Conservation (phyloP, 1,140 invertebrate species). For the Artemia franciscana region DNA sequence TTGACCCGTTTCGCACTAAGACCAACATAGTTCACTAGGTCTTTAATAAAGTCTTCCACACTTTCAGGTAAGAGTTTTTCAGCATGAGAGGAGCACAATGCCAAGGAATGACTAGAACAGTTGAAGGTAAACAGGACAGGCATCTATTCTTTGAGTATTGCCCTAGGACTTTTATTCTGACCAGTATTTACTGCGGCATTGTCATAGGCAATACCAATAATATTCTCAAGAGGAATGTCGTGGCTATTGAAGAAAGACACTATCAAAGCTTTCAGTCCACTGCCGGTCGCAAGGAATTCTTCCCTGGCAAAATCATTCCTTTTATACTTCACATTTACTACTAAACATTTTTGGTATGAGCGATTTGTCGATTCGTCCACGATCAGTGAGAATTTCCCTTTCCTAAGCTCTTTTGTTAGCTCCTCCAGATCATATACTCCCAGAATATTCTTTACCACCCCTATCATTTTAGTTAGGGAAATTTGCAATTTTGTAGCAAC, state of each 20-base stretch:
- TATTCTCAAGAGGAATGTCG: slow-evolving; percentile 10
- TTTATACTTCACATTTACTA: slow-evolving; percentile 7
- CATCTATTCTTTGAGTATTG: too few relatives aligned
- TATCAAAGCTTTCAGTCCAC: slow-evolving; percentile 9
- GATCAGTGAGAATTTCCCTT: slow-evolving; percentile 11
- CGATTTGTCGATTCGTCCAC: slow-evolving; percentile 10
- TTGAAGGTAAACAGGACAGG: too few relatives aligned
- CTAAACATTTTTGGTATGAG: slow-evolving; percentile 8
- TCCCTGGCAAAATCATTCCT: slow-evolving; percentile 6
- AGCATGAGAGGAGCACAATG: too few relatives aligned
- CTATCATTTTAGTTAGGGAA: slow-evolving; percentile 9
- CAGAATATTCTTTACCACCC: slow-evolving; percentile 7
- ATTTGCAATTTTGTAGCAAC: slow-evolving; percentile 8
- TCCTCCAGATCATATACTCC: slow-evolving; percentile 7
- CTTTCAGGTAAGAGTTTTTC: too few relatives aligned
- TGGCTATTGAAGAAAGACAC: slow-evolving; percentile 5
- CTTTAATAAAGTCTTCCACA: too few relatives aligned
- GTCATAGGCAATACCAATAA: slow-evolving; percentile 10
- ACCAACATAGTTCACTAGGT: too few relatives aligned
- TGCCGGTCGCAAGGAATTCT: slow-evolving; percentile 8
- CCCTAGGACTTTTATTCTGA: slow-evolving; percentile 4
- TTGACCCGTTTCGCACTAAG: too few relatives aligned
- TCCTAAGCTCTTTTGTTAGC: slow-evolving; percentile 5
- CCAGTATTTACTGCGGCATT: slow-evolving; percentile 10
- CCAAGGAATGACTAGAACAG: too few relatives aligned